phyloP scores from a whole-genome alignment of 2,113 vertebrate genomes.

The Galbula dea region DNA sequence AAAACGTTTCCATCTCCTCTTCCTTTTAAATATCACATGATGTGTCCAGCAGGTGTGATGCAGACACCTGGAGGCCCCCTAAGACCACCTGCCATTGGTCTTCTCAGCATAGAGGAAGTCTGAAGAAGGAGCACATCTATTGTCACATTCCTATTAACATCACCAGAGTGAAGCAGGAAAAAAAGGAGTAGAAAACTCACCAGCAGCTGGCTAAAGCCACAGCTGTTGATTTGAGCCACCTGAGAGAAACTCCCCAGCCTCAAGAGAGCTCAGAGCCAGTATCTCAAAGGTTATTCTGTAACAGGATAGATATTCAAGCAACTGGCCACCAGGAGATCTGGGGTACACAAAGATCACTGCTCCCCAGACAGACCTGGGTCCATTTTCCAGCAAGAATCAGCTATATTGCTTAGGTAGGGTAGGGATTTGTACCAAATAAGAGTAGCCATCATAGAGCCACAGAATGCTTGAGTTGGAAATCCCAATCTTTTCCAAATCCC shows the following conservation, averaged over 20 bases:
- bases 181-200: neutral
- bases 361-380: neutral
- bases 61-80: neutral
- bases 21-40: neutral
- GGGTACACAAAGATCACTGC: neutral
- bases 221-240: neutral
- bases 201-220: neutral
- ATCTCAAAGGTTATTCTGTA: neutral
- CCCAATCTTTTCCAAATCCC: neutral
- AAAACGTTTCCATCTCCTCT: neutral
- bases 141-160: neutral
- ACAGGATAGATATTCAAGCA: neutral
- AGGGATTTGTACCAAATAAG: neutral
- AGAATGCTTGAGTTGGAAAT: neutral
- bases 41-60: neutral
- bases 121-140: neutral
- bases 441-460: neutral
- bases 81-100: neutral
- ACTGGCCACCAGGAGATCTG: neutral
- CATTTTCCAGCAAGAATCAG: neutral
- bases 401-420: neutral
- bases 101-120: neutral
- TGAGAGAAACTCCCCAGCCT: neutral
- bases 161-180: neutral
- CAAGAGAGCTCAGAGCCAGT: neutral